Base-by-base conservation (phyloP, 1,140 invertebrate genomes). In the Pseudomyrmex flavicornis region DNA sequence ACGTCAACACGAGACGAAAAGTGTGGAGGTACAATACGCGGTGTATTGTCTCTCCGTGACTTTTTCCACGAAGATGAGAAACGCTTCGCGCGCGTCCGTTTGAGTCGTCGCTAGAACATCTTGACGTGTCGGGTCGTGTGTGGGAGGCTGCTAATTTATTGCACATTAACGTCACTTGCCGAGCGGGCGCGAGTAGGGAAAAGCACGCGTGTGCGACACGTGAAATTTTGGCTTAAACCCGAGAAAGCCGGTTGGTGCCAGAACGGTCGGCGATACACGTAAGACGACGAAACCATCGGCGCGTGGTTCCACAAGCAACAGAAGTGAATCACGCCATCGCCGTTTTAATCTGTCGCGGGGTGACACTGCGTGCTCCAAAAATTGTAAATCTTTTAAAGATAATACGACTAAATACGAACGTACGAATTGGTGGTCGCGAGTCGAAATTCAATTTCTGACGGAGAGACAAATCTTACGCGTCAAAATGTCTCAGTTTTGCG, bases 131-230 rank as follows among this genome's bases (percentile, higher is more conserved):
- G 85, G 76, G 62, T 75, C 73, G 82, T 86, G 92, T 69, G 93
- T 93, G 88, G 92, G 93, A 91, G 92, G 89, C 85, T 84, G 89
- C 90, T 93, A 93, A 94, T 94, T 93, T 93, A 94, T 93, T 91
- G 92, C 91, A 87, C 91, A 92, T 93, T 93, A 94, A 93, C 91
- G 93, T 93, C 93, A 93, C 92, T 93, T 91, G 91, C 90, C 79
- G 73, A 72, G 82, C 77, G 62, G 20, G 62, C 56, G 13, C 75
- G 66, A 68, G 62, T 54, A 56, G 44, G 63, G 52, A 79, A 79
- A 68, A 68, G 52, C 73, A n/a, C 62, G 35, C 59, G 68, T 50
- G 74, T 52, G 52, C 63, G 63, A 79, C 65, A 79, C 66, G 61
- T 70, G 44, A 84, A 82, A 54, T 76, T 77, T 79, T 54, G 20